Evolutionary conservation across 2,888 invertebrate species (phyloP), one percentile per base, ranked within the genome.

Genomic region (Patella ulyssiponensis): DNA sequence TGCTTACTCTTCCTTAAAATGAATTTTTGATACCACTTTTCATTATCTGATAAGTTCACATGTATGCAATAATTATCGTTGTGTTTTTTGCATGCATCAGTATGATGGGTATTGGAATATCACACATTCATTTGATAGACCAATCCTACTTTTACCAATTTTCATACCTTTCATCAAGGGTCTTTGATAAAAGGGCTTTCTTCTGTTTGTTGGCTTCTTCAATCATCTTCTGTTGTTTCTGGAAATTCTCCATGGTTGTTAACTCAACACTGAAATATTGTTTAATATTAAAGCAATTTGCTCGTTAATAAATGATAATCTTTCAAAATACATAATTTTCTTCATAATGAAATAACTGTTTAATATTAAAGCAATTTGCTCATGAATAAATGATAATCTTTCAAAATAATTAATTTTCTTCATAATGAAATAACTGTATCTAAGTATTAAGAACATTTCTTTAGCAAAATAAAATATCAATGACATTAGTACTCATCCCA

Each of bases 151-250:
- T 9, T 44, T 44, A 44, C 44, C 7, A 44, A 44, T 44, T 9
- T 44, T 78, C 89, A 91, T 88, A 95, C 94, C 95, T 94, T 88
- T 95, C 95, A 83, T 94, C 94, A 73, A 96, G 93, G 15, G 95
- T 95, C 91, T 94, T 94, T 0, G 94, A 92, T 14, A 96, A 92
- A 91, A 95, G 93, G 88, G 95, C 94, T 90, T 95, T 95, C 82
- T 95, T 94, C 84, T 94, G 94, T 84, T 95, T 94, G 92, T 96
- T 96, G 88, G 95, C 95, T 90, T 96, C 96, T 88, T 96, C 95
- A 90, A 96, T 95, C 82, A 94, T 88, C 90, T 94, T 95, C 86
- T 96, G 95, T 81, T 94, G 94, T 17, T 94, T 88, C 90, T 95
- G 95, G 86, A 96, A 94, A 83, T 94, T 94, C 81, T 94, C 94